phyloP scores from a whole-genome alignment of 2,113 vertebrate genomes.

The Phalacrocorax brasilianus region DNA sequence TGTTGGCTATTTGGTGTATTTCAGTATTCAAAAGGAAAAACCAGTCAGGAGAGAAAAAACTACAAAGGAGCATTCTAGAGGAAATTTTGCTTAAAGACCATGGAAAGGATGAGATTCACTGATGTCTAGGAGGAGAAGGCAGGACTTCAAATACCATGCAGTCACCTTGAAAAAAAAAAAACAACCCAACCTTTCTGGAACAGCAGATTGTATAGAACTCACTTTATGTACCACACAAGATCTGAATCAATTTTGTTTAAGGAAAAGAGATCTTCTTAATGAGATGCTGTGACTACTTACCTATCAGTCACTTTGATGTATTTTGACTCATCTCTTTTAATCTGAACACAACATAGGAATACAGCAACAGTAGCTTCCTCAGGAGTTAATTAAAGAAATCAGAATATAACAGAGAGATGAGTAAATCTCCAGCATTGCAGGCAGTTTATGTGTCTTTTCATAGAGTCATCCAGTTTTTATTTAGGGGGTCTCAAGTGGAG shows the following conservation, averaged over 20 bases:
- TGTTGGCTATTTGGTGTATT: not conserved
- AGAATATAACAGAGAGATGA: not conserved
- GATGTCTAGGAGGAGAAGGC: slow-evolving; percentile 1
- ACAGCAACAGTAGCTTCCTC: not conserved
- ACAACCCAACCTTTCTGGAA: not conserved
- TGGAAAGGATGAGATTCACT: not conserved
- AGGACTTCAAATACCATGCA: not conserved
- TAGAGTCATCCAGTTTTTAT: not conserved
- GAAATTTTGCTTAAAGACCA: slow-evolving; percentile 20
- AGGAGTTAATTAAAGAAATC: slow-evolving; percentile 6
- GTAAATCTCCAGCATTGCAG: not conserved
- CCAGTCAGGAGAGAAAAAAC: not conserved
- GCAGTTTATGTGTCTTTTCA: not conserved
- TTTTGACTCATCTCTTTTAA: slow-evolving; percentile 39
- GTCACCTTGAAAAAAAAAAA: not conserved
- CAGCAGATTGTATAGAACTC: not conserved
- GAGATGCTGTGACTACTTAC: slow-evolving; percentile 8
- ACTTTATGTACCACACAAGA: not conserved
- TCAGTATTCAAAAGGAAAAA: slow-evolving; percentile 20
- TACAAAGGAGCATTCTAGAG: not conserved
- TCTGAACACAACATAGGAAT: not conserved
- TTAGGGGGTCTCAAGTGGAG: not conserved
- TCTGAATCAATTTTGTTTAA: slow-evolving; percentile 1
- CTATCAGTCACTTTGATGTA: slow-evolving; percentile 24
- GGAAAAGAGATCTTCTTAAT: not conserved